Evolutionary conservation across 2,113 vertebrate species (phyloP).

Genomic region (Lycocorax pyrrhopterus): DNA sequence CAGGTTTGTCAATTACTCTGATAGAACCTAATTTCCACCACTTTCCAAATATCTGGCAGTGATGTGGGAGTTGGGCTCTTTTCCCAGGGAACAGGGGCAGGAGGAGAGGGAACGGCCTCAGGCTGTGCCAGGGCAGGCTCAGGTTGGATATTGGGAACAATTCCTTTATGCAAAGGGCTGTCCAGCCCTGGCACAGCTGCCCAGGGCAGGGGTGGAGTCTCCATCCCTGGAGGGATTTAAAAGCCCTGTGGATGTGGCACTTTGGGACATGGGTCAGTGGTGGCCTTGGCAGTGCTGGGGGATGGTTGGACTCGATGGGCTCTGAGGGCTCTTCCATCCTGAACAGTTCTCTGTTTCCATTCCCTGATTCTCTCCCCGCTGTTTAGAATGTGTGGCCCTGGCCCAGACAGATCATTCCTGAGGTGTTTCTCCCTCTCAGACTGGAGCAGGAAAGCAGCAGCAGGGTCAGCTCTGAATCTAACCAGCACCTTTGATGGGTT

Average conservation of each 20-base stretch:
- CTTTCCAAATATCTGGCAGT: not conserved
- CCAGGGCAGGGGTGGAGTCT: not conserved
- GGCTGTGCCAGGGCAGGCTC: not conserved
- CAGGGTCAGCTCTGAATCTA: not conserved
- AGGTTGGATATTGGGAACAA: not conserved
- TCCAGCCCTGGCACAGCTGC: not conserved
- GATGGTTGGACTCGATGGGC: not conserved
- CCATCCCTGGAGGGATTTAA: not conserved
- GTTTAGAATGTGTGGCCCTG: not conserved
- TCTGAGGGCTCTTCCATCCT: not conserved
- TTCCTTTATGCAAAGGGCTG: not conserved
- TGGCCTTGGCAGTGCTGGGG: not conserved
- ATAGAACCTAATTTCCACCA: not conserved
- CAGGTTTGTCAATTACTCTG: not conserved
- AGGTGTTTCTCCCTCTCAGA: not conserved
- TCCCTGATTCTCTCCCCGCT: not conserved
- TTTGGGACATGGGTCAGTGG: not conserved
- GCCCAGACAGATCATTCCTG: not conserved
- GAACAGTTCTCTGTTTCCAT: not conserved
- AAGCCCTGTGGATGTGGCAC: not conserved
- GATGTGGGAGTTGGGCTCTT: not conserved
- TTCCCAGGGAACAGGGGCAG: not conserved
- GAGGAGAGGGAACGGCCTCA: accelerated
- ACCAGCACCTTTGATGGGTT: not conserved
- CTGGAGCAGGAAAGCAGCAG: not conserved